These are phyloP conservation scores for Poecilia picta DNA, from an alignment of 2,797 vertebrate species.

Conservation along the genomic window DNA sequence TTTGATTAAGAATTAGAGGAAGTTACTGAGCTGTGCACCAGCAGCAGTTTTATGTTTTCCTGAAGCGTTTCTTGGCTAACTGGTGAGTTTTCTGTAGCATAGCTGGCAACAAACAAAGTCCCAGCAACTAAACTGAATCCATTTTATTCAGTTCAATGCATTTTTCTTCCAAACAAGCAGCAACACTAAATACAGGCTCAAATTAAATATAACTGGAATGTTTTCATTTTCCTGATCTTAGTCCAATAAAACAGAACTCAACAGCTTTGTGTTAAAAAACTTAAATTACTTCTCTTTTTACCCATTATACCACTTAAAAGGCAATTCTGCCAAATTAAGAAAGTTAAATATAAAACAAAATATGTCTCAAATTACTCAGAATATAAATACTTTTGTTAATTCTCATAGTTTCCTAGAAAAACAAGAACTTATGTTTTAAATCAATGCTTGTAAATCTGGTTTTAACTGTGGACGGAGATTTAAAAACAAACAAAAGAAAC, in stretches of 20 bases:
- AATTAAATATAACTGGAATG: neutral
- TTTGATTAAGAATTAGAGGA: neutral
- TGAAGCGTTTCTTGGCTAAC: neutral
- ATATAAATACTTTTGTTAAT: neutral
- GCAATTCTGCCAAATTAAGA: neutral
- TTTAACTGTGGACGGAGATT: neutral
- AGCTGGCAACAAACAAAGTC: neutral
- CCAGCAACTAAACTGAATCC: neutral
- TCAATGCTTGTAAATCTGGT: neutral
- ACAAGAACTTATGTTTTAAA: neutral
- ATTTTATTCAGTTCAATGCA: neutral
- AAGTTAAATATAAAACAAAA: neutral
- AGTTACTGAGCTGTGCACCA: neutral
- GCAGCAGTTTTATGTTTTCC: neutral
- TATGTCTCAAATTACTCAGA: neutral
- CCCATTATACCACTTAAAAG: neutral
- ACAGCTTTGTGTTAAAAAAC: neutral
- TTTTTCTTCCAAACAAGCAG: neutral
- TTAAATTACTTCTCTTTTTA: too few relatives aligned
- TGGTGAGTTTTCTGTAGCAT: neutral
- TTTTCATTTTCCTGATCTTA: neutral
- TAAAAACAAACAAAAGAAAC: neutral
- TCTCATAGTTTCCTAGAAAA: neutral
- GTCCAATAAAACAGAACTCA: neutral
- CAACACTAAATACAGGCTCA: neutral